Evolutionary conservation across 2,113 vertebrate species (phyloP).

Genomic region (Mus spicilegus): DNA sequence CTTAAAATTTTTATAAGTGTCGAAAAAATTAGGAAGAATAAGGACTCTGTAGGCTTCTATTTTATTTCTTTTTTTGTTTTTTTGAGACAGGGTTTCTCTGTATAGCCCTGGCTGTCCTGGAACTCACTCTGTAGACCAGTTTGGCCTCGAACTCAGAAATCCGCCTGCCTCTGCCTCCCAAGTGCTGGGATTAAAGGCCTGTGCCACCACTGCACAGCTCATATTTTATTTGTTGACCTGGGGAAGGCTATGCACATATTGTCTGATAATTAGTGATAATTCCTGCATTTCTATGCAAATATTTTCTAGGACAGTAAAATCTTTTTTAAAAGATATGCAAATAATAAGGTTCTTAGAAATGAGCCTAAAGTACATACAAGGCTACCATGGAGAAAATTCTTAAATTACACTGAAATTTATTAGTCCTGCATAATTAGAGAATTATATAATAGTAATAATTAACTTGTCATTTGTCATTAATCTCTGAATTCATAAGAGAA

Average conservation of each 20-base stretch:
- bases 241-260: background rate
- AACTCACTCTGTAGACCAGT: too few species aligned
- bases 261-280: background rate
- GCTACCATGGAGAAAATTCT: background rate
- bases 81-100: too few species aligned
- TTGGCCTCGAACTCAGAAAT: too few species aligned
- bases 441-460: background rate
- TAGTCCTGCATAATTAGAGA: background rate
- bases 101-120: too few species aligned
- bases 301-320: background rate
- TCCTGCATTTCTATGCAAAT: background rate
- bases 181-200: too few species aligned
- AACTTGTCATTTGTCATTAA: background rate
- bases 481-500: background rate
- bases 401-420: background rate
- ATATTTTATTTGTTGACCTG: conserved; percentile 6
- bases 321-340: background rate
- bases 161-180: too few species aligned
- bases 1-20: background rate
- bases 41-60: background rate
- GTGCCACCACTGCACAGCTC: too few species aligned
- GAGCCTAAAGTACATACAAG: background rate
- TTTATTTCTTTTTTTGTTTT: background rate
- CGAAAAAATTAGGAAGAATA: background rate
- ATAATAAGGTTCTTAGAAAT: conserved; percentile 12